phyloP scores from a whole-genome alignment of 2,113 vertebrate genomes.

The Poeciliopsis turrubarensis region DNA sequence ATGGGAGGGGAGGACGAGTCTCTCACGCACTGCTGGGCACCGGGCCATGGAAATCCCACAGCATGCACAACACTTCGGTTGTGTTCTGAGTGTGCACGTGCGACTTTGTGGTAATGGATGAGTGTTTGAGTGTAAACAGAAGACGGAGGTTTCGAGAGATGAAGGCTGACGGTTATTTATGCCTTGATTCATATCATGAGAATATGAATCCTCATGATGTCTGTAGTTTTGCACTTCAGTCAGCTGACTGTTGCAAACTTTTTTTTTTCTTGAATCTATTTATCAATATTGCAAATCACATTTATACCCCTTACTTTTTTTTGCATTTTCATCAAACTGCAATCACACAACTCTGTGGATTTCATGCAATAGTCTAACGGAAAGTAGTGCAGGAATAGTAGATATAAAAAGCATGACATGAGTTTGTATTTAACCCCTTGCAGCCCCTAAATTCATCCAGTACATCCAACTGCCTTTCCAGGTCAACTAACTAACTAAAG shows the following conservation, averaged over 20 bases:
- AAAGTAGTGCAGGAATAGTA: too few relatives aligned
- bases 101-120: slow-evolving; percentile 17
- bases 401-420: too few relatives aligned
- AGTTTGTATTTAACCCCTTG: too few relatives aligned
- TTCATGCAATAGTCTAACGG: too few relatives aligned
- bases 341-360: too few relatives aligned
- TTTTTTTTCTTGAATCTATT: background rate
- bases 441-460: too few relatives aligned
- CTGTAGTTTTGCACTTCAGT: background rate
- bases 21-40: slow-evolving; percentile 36
- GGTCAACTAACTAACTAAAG: too few relatives aligned
- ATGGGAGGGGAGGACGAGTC: background rate
- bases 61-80: slow-evolving; percentile 41
- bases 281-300: background rate
- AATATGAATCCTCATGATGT: too few relatives aligned
- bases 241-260: background rate
- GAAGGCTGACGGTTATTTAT: slow-evolving; percentile 23
- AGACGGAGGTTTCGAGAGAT: slow-evolving; percentile 11
- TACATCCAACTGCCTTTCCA: too few relatives aligned
- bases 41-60: slow-evolving; percentile 46
- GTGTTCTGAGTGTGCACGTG: slow-evolving; percentile 24
- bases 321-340: too few relatives aligned
- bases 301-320: too few relatives aligned
- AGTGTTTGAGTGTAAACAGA: slow-evolving; percentile 40
- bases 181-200: background rate